These are phyloP conservation scores for Oophaga sylvatica DNA, from an alignment of 2,797 vertebrate genomes.

Conservation along the genomic window DNA sequence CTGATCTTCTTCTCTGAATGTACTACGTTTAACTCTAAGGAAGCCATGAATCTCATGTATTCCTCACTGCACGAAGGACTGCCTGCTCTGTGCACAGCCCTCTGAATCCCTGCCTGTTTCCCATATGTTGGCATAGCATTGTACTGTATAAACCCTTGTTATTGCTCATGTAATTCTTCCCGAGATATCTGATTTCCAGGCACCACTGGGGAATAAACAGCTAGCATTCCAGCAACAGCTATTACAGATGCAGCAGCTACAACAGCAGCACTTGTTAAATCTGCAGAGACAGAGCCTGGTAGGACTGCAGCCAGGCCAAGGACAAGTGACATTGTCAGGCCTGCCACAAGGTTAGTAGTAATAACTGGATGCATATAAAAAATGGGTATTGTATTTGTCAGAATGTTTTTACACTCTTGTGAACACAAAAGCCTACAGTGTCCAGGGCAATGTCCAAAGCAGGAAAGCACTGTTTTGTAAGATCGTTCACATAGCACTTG, in stretches of 20 bases:
- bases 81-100: neutral
- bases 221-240: slow-evolving; percentile 99
- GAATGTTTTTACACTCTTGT: neutral
- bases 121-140: neutral
- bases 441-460: neutral
- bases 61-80: neutral
- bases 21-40: neutral
- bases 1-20: neutral
- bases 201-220: slow-evolving; percentile 94
- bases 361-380: neutral
- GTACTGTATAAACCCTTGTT: neutral
- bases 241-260: slow-evolving; percentile 98
- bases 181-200: slow-evolving; percentile 67
- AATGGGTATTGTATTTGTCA: neutral
- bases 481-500: no score
- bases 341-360: slow-evolving; percentile 88
- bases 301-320: slow-evolving; percentile 86
- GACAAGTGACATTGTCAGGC: slow-evolving; percentile 88
- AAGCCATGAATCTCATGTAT: neutral
- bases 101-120: neutral
- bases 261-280: slow-evolving; percentile 98
- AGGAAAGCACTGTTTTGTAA: neutral
- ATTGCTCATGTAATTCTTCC: neutral
- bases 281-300: slow-evolving; percentile 97
- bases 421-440: neutral